phyloP scores from a whole-genome alignment of 2,888 invertebrate genomes.

The Dryobota labecula region DNA sequence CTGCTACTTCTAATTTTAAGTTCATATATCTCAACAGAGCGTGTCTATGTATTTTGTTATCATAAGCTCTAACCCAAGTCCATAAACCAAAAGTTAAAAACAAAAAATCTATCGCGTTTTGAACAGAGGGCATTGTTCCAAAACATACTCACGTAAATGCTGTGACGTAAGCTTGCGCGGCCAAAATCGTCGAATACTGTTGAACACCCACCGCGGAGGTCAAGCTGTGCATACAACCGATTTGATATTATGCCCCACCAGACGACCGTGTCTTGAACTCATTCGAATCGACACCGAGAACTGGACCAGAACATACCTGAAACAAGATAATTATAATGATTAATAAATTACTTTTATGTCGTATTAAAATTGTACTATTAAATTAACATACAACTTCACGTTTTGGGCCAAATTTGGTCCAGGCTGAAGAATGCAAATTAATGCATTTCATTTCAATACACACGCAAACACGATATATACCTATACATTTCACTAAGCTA shows the following conservation, averaged over 20 bases:
- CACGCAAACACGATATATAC: neutral
- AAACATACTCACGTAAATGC: conserved; percentile 66
- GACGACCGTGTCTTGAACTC: conserved; percentile 56
- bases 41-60: conserved; percentile 22
- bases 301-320: conserved; percentile 71
- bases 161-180: conserved; percentile 73
- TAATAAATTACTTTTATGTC: conserved; percentile 9
- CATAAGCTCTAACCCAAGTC: conserved; percentile 28
- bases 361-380: neutral
- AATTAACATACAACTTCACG: conserved; percentile 10
- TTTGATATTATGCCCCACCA: conserved; percentile 32
- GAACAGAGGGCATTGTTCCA: conserved; percentile 74
- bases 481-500: neutral
- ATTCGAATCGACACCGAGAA: conserved; percentile 45
- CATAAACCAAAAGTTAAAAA: conserved; percentile 34
- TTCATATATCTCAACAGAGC: conserved; percentile 36
- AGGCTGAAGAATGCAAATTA: conserved; percentile 11
- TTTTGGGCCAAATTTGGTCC: neutral
- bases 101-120: conserved; percentile 42
- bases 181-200: conserved; percentile 52
- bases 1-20: neutral
- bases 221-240: conserved; percentile 41
- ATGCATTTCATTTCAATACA: conserved; percentile 18
- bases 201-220: conserved; percentile 53
- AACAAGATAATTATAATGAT: conserved; percentile 64